Conservation (phyloP, 2,113 vertebrate species). For the Struthidea cinerea region DNA sequence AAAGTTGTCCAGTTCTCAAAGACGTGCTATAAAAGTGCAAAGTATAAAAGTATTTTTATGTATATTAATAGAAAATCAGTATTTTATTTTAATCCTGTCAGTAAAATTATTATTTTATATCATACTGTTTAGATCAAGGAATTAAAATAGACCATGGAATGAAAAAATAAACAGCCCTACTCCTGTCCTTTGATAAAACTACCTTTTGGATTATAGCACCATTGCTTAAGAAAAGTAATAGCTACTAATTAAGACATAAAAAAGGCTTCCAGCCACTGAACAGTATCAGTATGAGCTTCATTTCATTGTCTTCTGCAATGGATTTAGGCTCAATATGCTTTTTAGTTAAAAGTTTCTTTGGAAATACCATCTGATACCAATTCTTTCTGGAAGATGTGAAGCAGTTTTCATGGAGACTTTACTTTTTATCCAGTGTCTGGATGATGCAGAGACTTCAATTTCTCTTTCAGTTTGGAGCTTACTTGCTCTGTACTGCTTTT, state of each 20-base stretch:
- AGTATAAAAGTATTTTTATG: conserved; percentile 48
- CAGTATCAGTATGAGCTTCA: neutral
- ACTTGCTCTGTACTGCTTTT: neutral
- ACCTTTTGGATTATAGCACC: neutral
- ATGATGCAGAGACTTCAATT: neutral
- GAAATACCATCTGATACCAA: neutral
- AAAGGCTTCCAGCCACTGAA: neutral
- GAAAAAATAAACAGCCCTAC: neutral
- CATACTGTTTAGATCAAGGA: neutral
- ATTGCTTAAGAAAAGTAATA: neutral
- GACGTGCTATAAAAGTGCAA: conserved; percentile 59
- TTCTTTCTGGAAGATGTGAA: neutral
- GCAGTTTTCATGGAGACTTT: neutral
- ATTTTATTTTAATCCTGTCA: neutral
- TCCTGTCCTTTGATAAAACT: neutral
- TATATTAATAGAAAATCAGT: neutral
- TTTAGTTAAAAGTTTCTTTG: neutral
- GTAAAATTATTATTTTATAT: neutral
- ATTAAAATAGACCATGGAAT: neutral
- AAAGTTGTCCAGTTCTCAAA: neutral
- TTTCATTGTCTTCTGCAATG: neutral
- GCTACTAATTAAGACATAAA: neutral
- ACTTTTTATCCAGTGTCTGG: neutral
- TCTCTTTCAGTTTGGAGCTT: neutral
- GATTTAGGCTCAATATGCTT: neutral